Conservation (phyloP, 2,888 invertebrate genomes). For the Spicauda simplicius region DNA sequence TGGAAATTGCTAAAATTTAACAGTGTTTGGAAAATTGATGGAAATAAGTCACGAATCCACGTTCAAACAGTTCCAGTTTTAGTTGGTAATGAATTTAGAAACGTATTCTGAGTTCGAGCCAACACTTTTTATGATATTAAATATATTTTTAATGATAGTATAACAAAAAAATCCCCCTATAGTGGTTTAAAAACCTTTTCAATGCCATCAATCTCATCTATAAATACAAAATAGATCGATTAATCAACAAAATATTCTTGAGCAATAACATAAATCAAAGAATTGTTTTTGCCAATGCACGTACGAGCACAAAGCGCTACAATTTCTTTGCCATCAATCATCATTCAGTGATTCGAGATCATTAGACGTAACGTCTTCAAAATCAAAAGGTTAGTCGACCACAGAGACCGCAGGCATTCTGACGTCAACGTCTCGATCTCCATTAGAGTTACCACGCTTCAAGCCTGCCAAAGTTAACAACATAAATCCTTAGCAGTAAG, state of each 20-base stretch:
- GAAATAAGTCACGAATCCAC: slow-evolving; percentile 41
- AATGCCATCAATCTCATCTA: background rate
- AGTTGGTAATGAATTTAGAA: slow-evolving; percentile 22
- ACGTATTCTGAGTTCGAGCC: slow-evolving; percentile 11
- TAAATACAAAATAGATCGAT: slow-evolving; percentile 1
- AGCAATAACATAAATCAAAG: slow-evolving; percentile 12
- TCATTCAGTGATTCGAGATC: slow-evolving; percentile 14
- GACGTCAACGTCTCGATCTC: slow-evolving; percentile 16
- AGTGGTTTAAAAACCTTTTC: no score
- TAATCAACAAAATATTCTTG: slow-evolving; percentile 7
- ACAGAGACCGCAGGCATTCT: background rate
- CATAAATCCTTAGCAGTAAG: slow-evolving; percentile 62
- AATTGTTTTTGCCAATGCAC: slow-evolving; percentile 23
- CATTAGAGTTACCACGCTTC: slow-evolving; percentile 34
- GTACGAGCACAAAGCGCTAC: slow-evolving; percentile 14
- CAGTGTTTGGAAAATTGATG: slow-evolving; percentile 36
- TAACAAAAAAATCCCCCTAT: no score
- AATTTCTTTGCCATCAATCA: slow-evolving; percentile 26
- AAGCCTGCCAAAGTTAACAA: slow-evolving; percentile 55
- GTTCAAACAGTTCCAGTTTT: slow-evolving; percentile 10
- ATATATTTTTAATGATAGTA: no score
- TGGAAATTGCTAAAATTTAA: slow-evolving; percentile 37
- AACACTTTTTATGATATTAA: background rate
- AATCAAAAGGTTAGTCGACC: slow-evolving; percentile 25
- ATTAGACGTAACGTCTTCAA: slow-evolving; percentile 21